Evolutionary conservation across 2,888 invertebrate genomes (phyloP).

Genomic region (Limulus polyphemus): DNA sequence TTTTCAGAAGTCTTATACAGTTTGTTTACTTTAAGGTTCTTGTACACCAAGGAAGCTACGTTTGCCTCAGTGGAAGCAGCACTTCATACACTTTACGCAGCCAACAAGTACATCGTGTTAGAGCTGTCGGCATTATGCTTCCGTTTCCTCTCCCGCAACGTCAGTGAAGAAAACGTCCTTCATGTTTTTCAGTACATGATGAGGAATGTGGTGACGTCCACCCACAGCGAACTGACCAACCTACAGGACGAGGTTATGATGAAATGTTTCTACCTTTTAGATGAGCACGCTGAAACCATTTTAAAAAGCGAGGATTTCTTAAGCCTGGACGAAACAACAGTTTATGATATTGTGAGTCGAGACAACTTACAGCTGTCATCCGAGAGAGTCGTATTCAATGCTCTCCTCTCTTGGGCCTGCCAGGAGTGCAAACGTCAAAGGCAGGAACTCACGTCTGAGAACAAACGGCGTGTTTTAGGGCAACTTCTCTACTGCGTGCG

Average conservation of each 20-base stretch:
- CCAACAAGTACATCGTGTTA: no score
- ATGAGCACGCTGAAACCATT: constrained; percentile 45
- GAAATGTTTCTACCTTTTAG: constrained; percentile 53
- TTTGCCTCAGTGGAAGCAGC: no score
- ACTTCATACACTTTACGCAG: no score
- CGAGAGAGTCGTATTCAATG: constrained; percentile 45
- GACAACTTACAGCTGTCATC: constrained; percentile 53
- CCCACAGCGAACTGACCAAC: constrained; percentile 11
- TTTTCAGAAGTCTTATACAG: no score
- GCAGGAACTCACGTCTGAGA: constrained; percentile 42
- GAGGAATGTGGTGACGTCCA: background rate
- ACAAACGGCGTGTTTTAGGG: constrained; percentile 44
- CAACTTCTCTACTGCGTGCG: constrained; percentile 50
- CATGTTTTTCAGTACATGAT: constrained; percentile 46
- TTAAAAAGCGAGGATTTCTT: constrained; percentile 45
- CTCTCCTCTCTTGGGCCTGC: constrained; percentile 50
- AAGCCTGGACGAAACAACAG: constrained; percentile 51
- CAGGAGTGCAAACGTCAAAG: constrained; percentile 47
- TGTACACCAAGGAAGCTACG: no score
- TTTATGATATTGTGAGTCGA: constrained; percentile 51
- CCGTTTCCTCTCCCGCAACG: constrained; percentile 49
- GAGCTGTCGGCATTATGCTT: constrained; percentile 42
- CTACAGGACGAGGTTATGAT: constrained; percentile 50
- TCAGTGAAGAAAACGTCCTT: constrained; percentile 52
- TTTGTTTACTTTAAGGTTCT: no score